Evolutionary conservation across 2,113 vertebrate genomes (phyloP).

Genomic region (Limnothrissa miodon): DNA sequence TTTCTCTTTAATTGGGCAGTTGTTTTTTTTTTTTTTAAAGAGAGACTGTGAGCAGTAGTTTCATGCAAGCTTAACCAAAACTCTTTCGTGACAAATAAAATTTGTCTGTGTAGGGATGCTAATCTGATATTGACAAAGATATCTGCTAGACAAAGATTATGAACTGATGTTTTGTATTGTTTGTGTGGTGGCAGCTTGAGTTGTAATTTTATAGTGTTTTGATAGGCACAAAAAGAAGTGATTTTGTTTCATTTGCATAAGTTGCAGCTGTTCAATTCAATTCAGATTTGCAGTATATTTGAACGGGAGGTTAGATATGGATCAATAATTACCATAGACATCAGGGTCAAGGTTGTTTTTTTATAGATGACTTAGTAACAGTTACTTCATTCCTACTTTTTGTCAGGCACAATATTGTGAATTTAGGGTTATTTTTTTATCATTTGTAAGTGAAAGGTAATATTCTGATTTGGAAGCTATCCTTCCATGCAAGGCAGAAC

Average conservation of each 20-base stretch:
- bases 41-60: background rate
- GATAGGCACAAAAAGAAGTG: background rate
- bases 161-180: background rate
- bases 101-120: background rate
- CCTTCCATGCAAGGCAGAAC: too few species aligned
- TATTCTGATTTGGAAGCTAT: too few species aligned
- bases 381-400: too few species aligned
- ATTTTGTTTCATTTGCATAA: background rate
- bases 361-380: too few species aligned
- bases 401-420: too few species aligned
- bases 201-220: background rate
- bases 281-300: too few species aligned
- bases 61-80: background rate
- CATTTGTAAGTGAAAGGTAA: too few species aligned
- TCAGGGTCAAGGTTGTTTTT: too few species aligned
- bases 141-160: background rate
- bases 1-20: background rate
- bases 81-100: too few species aligned
- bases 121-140: background rate
- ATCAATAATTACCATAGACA: too few species aligned
- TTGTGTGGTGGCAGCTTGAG: background rate
- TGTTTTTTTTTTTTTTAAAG: background rate
- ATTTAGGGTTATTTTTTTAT: too few species aligned
- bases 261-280: conserved; percentile 3
- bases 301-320: too few species aligned